Evolutionary conservation across 2,888 invertebrate genomes (phyloP).

Genomic region (Agrilus mali): DNA sequence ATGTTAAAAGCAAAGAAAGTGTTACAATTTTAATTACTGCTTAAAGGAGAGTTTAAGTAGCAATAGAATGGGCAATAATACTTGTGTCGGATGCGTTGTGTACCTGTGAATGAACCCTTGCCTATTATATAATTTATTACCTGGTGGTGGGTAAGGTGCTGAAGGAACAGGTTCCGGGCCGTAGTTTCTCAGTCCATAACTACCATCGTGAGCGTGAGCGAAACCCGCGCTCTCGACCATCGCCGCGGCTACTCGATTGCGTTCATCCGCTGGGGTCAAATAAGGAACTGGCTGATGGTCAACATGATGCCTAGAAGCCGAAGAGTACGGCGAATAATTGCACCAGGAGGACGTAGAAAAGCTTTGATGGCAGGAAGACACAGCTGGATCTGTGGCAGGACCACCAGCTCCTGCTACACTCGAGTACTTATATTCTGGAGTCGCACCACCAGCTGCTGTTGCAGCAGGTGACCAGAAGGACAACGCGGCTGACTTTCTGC

Average conservation of each 20-base stretch:
- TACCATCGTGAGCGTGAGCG: conserved; percentile 49
- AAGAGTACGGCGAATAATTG: conserved; percentile 53
- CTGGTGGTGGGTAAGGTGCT: conserved; percentile 68
- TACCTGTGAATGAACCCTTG: no score
- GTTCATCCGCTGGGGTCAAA: conserved; percentile 55
- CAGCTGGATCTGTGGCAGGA: conserved; percentile 38
- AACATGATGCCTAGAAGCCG: conserved; percentile 47
- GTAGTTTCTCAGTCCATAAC: conserved; percentile 65
- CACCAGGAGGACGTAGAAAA: conserved; percentile 61
- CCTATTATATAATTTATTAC: conserved; percentile 30
- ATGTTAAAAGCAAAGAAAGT: no score
- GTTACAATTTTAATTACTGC: no score
- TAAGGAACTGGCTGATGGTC: conserved; percentile 53
- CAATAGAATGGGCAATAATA: no score
- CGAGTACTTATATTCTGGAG: conserved; percentile 48
- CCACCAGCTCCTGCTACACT: conserved; percentile 37
- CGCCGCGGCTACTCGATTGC: conserved; percentile 48
- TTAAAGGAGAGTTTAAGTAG: no score
- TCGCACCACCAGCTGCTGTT: conserved; percentile 41
- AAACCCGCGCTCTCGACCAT: conserved; percentile 50
- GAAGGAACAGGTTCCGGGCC: conserved; percentile 59
- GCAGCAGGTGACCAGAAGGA: conserved; percentile 59
- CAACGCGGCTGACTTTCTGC: conserved; percentile 38
- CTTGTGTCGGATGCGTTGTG: no score
- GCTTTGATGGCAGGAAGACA: conserved; percentile 53